Evolutionary conservation across 2,888 invertebrate species (phyloP), one percentile per base, ranked within the genome.

Genomic region (Kryphioiulus occultus): DNA sequence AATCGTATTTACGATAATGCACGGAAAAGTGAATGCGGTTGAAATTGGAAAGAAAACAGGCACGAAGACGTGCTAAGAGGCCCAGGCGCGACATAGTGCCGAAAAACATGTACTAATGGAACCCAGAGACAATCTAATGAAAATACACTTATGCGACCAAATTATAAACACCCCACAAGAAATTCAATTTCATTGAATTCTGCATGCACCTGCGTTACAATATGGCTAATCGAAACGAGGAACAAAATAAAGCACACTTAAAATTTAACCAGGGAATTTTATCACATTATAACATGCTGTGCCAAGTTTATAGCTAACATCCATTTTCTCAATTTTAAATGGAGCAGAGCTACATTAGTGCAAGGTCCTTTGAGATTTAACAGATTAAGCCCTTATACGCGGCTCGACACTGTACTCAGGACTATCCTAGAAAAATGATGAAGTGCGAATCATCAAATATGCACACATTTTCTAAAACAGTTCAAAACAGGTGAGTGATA

Each of bases 1-100:
- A 78, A 78, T 78, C 78, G 78, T 10, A 78, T 78, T 78, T 78
- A 15, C 78, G 78, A 78, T 78, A 78, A 78, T 78, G 78, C 78
- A 78, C 26, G 9, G 78, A 1, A 30, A 78, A 78, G 78, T 78
- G 78, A 78, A 78, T 78, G 78, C 15, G 78, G 78, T 78, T 78
- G 78, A 78, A 78, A 26, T 78, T 30, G 78, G 30, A 30, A 78
- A 78, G 30, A 78, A 78, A 78, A 30, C 78, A 78, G 15, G 30
- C 22, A 7, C 30, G 22, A 78, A 30, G 78, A 78, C 12, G 30
- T 78, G 78, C 10, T 30, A 30, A 5, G 59, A 5, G 22, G 59
- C 22, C 59, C n/a, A 68, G 78, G 30, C 78, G 78, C 15, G 26
- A 30, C 26, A 78, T 10, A 78, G 22, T 15, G 78, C 12, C 26